These are phyloP conservation scores for Tor tambroides DNA, from an alignment of 2,113 vertebrate genomes.

Conservation along the genomic window DNA sequence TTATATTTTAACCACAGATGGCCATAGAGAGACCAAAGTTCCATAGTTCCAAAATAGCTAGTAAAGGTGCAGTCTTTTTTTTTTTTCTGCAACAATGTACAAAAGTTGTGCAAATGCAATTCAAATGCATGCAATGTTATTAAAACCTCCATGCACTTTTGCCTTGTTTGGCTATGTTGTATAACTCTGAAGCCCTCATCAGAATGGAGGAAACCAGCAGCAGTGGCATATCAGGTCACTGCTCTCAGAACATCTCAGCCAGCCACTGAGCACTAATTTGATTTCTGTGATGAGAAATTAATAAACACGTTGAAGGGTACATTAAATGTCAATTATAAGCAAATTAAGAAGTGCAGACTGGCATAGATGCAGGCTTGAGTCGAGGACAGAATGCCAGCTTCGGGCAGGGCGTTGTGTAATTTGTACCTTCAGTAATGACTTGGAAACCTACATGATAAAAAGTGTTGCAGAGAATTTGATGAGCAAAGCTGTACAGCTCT, in stretches of 20 bases:
- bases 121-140: neutral
- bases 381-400: slow-evolving; percentile 13
- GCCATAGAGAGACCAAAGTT: neutral
- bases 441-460: slow-evolving; percentile 41
- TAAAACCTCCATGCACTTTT: neutral
- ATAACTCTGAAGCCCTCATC: neutral
- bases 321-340: slow-evolving; percentile 53
- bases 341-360: slow-evolving; percentile 52
- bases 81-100: neutral
- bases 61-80: neutral
- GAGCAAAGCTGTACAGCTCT: slow-evolving; percentile 26
- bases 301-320: slow-evolving; percentile 45
- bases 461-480: slow-evolving; percentile 35
- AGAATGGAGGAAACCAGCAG: neutral
- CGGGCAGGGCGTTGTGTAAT: neutral
- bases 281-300: slow-evolving; percentile 53
- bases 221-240: slow-evolving; percentile 22
- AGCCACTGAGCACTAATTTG: slow-evolving; percentile 33
- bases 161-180: neutral
- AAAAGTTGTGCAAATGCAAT: neutral
- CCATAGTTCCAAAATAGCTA: neutral
- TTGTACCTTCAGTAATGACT: slow-evolving; percentile 37
- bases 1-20: neutral
- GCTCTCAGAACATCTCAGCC: neutral
- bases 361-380: slow-evolving; percentile 27